Base-by-base conservation (phyloP, 2,888 invertebrate species). In the Norana najaformis region DNA sequence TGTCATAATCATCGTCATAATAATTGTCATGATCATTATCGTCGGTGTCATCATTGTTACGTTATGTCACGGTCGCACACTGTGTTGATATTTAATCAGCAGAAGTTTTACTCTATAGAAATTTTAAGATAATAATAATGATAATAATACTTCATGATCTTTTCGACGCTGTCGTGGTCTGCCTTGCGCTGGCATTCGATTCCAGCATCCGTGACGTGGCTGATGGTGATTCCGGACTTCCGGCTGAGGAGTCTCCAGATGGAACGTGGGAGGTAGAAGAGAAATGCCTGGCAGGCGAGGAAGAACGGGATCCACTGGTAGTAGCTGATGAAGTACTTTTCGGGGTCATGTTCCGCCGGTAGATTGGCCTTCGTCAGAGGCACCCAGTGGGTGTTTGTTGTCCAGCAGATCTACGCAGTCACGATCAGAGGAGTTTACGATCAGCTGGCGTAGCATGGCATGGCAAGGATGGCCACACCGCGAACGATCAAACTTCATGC, bases 301-400 rank as follows among this genome's bases (percentile, higher is more conserved):
- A 95, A 94, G 94, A 95, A 93, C 91, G 95, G 94, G 91, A 95
- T 94, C 95, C 94, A 95, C 92, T 95, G 95, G 91, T 95, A 95
- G 92, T 95, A 95, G 90, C 94, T 95, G 89, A 95, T 95, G 92
- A 94, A 94, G 88, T 94, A 90, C 90, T 94, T 92, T 89, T 94
- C 92, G 89, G 93, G 92, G 89, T 94, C 93, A 83, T 93, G 34
- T n/a, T 82, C 90, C n/a, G 41, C 90, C 30, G 92, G 92, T 18
- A 92, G 91, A 41, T 91, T 85, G 39, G 83, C 85, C 53, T 89
- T 38, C 36, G 90, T 88, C 82, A 91, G 90, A 18, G 95, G 95
- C 30, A 95, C 94, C 93, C 95, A 95, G 92, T 95, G 95, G 47
- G 95, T 95, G 93, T 95, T 95, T 91, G 95, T 95, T 36, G 95